Evolutionary conservation across 2,888 invertebrate genomes (phyloP), one percentile per base, ranked within the genome.

Genomic region (Octonoba sinensis): DNA sequence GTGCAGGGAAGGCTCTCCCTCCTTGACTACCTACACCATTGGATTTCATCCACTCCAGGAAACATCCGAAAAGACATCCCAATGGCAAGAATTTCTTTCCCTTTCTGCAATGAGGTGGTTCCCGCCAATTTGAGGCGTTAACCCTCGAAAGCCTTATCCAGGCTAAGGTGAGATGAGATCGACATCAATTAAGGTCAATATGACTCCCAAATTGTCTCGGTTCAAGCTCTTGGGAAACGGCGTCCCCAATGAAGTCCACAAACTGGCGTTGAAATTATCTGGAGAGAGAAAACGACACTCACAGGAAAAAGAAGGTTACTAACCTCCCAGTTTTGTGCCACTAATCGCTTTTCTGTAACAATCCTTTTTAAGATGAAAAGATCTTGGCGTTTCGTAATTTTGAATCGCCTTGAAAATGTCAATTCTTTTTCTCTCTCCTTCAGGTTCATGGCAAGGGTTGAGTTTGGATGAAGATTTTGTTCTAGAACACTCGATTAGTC

Each of bases 221-320:
- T 11, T 46, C 11, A n/a, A 44, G 62, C 46, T 62, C 36, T 36
- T 36, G 36, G 36, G 36, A 36, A 36, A 36, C 36, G n/a, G 36
- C 36, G 36, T 36, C 36, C 36, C 36, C 36, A 36, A 36, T 36
- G 36, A 36, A 36, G 36, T 36, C 36, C 36, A 8, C 1, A 15
- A 27, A 51, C n/a, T 27, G 24, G 16, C 22, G 46, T 16, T 24
- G n/a, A 22, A 22, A 22, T 36, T 36, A 47, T 18, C 24, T 20
- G n/a, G 1, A n/a, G 49, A 22, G 24, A 59, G 13, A 70, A 47
- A 47, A 3, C 44, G 36, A 57, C 13, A 57, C 54, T 22, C 60
- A 47, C 51, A 36, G 15, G 24, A 11, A 54, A 46, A 71, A 64
- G 73, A 64, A 71, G 71, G 59, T 71, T 47, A 73, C 64, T 64